These are phyloP conservation scores for Puntigrus tetrazona DNA, from an alignment of 2,113 vertebrate genomes.

Conservation along the genomic window DNA sequence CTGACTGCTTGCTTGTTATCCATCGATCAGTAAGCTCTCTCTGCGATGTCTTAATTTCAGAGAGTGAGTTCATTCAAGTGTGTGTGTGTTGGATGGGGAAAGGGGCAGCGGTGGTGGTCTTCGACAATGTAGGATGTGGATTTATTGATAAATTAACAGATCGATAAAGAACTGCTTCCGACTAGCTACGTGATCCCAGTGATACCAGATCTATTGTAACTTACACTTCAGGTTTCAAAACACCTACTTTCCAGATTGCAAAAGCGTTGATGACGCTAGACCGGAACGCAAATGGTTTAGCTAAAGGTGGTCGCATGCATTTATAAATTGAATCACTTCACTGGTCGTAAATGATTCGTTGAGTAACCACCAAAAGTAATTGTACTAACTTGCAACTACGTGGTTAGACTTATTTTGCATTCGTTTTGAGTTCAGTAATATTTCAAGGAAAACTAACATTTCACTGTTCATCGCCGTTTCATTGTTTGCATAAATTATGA, in stretches of 20 bases:
- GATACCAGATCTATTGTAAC: background rate
- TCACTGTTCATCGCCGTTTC: background rate
- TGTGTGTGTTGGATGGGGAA: background rate
- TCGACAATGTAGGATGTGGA: slow-evolving; percentile 72
- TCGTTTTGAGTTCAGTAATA: background rate
- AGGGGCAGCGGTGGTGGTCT: slow-evolving; percentile 40
- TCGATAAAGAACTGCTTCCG: slow-evolving; percentile 66
- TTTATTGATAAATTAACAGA: slow-evolving; percentile 66
- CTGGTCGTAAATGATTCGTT: background rate
- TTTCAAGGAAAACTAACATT: background rate
- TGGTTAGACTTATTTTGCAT: background rate
- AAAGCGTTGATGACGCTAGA: background rate
- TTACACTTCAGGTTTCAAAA: slow-evolving; percentile 8
- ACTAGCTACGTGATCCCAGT: slow-evolving; percentile 58
- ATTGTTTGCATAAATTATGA: background rate
- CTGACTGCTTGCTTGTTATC: slow-evolving; percentile 15
- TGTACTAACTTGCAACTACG: background rate
- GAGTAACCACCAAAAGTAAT: background rate
- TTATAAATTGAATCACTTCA: background rate
- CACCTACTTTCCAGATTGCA: background rate
- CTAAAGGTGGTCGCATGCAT: background rate
- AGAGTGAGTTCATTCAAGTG: slow-evolving; percentile 13
- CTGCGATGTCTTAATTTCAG: slow-evolving; percentile 7
- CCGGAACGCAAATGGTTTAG: background rate
- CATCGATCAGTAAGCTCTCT: slow-evolving; percentile 28